Evolutionary conservation across 2,797 vertebrate genomes (phyloP), one percentile per base, ranked within the genome.

Genomic region (Xenopus petersii): DNA sequence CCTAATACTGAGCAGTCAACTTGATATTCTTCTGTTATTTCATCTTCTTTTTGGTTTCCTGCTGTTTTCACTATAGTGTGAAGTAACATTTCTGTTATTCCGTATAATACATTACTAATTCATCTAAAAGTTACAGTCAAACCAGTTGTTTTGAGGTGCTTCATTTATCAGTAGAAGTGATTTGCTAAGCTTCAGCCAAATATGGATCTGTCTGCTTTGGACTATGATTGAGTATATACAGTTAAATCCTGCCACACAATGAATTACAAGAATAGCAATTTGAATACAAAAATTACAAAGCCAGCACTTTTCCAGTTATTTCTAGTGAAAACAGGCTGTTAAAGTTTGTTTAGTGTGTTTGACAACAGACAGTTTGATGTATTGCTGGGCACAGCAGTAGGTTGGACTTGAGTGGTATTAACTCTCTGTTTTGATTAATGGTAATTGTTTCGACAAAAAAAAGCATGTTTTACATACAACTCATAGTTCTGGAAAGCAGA

Each of bases 371-470:
- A 91, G 88, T 90, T 91, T 93, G 91, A 93, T 92, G 87, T 91
- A 93, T 93, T 92, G 88, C 91, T 81, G 89, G 89, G 88, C 91
- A 91, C 90, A 92, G 90, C 88, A 17, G 91, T 92, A 91, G 91
- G 89, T 91, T 93, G 89, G 89, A 87, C 88, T 91, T 88, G 89
- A 92, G 88, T 89, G 84, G 89, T 92, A 92, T 91, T 91, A 92
- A 87, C 88, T 90, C 88, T 89, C 88, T 91, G 87, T 88, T 93
- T 90, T 93, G 92, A 93, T 93, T 92, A 93, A 93, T 93, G 92
- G 89, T 92, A 93, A 92, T 92, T 92, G 90, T 93, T 92, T 89
- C 84, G 0, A 84, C 91, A 89, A 92, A 91, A 93, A 56, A 56
- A 56, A 85, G 81, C 89, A 82, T 86, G 86, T 90, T 92, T 92